Percentiles rank a stretch among this genome's conserved stretches.
Conservation (phyloP, 2,888 invertebrate genomes). For the Diaperis boleti region DNA sequence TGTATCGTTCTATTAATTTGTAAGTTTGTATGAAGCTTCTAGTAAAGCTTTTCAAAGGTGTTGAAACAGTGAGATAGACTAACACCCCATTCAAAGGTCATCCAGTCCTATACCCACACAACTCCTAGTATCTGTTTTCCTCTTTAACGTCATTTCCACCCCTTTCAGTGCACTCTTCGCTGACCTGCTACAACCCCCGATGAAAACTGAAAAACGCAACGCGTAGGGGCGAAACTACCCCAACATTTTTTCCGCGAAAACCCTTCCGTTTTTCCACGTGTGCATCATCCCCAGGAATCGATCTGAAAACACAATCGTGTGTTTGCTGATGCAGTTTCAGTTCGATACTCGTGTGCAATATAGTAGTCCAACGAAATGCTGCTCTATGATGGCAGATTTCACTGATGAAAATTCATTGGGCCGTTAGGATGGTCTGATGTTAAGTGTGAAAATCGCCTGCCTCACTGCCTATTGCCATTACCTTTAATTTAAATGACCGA, state of each 20-base stretch:
- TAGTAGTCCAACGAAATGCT: conserved; percentile 47
- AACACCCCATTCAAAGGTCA: too few relatives aligned
- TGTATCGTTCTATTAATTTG: too few relatives aligned
- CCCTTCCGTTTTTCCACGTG: neutral
- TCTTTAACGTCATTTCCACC: too few relatives aligned
- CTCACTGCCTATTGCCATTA: conserved; percentile 9
- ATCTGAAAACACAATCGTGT: conserved; percentile 8
- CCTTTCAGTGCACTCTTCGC: neutral
- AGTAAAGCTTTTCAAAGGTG: too few relatives aligned
- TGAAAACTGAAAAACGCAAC: too few relatives aligned
- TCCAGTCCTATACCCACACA: conserved; percentile 2
- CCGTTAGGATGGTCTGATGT: conserved; percentile 7
- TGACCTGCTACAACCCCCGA: neutral
- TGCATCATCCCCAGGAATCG: neutral
- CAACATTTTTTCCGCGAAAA: neutral
- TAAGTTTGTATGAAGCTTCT: too few relatives aligned
- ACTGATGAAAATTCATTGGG: conserved; percentile 48
- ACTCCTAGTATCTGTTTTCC: too few relatives aligned
- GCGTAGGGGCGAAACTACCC: too few relatives aligned
- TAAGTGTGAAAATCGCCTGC: conserved; percentile 29
- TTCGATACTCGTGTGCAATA: conserved; percentile 47
- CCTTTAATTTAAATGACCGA: conserved; percentile 13
- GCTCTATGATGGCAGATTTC: conserved; percentile 33
- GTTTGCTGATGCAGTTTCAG: conserved; percentile 12
- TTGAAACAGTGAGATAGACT: too few relatives aligned